These are phyloP conservation scores for Egretta garzetta DNA, from an alignment of 2,113 vertebrate genomes.

Conservation along the genomic window DNA sequence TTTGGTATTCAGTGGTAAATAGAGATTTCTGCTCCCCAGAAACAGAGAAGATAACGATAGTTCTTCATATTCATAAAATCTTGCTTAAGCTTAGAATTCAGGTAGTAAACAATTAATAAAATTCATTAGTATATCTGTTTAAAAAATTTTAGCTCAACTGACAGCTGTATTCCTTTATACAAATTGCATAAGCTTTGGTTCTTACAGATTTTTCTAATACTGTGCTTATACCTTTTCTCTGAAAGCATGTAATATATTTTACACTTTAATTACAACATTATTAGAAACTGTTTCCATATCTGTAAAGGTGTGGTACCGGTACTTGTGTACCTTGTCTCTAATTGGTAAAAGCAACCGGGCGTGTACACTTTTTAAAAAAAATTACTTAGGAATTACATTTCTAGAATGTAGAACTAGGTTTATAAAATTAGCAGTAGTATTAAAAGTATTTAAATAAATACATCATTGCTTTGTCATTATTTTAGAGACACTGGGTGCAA, in stretches of 20 bases:
- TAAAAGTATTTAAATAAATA: not conserved
- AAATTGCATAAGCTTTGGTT: not conserved
- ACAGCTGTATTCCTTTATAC: not conserved
- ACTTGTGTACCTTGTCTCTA: not conserved
- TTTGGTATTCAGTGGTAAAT: not conserved
- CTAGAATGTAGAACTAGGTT: not conserved
- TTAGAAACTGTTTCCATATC: not conserved
- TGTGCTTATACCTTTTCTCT: not conserved
- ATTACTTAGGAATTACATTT: not conserved
- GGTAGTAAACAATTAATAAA: not conserved
- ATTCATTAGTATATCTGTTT: not conserved
- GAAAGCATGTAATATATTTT: not conserved
- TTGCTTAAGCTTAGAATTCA: not conserved
- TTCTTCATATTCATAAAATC: not conserved
- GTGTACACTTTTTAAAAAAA: too few species aligned
- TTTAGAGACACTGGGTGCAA: not conserved
- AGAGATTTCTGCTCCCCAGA: not conserved
- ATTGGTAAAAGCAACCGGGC: not conserved
- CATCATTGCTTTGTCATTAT: not conserved
- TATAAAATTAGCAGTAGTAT: not conserved
- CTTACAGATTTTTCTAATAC: not conserved
- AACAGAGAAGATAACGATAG: not conserved
- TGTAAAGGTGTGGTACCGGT: not conserved
- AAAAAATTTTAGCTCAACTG: not conserved
- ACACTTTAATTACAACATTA: not conserved